phyloP scores from a whole-genome alignment of 2,797 vertebrate species.

The Synanceia verrucosa region DNA sequence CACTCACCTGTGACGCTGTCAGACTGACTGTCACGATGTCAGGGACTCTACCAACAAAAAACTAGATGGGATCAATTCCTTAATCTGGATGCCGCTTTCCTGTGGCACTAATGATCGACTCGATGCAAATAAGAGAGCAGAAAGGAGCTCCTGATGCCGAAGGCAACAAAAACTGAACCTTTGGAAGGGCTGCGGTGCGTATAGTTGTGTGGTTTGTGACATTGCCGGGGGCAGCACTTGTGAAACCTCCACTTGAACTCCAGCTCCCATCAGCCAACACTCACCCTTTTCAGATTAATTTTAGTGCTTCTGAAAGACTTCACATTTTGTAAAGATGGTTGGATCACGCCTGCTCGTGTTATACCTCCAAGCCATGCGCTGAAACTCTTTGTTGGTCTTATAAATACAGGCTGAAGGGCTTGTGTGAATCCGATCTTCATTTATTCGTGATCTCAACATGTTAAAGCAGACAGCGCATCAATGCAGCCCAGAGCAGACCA shows the following conservation, averaged over 20 bases:
- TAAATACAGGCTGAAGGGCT: slow-evolving; percentile 5
- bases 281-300: slow-evolving; percentile 9
- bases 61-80: slow-evolving; percentile 15
- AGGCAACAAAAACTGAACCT: slow-evolving; percentile 13
- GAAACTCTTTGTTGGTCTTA: slow-evolving; percentile 15
- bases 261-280: slow-evolving; percentile 25
- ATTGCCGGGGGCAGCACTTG: slow-evolving; percentile 31
- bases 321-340: slow-evolving; percentile 11
- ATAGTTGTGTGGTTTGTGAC: slow-evolving; percentile 33
- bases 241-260: slow-evolving; percentile 45
- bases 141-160: slow-evolving; percentile 3
- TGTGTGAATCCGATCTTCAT: not conserved
- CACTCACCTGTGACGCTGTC: not conserved
- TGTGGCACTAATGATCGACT: slow-evolving; percentile 44
- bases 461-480: slow-evolving; percentile 46
- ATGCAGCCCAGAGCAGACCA: slow-evolving; percentile 38
- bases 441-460: slow-evolving; percentile 43
- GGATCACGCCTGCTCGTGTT: slow-evolving; percentile 22
- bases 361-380: slow-evolving; percentile 10
- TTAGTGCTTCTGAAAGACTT: slow-evolving; percentile 14
- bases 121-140: slow-evolving; percentile 10
- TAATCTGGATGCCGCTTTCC: slow-evolving; percentile 4
- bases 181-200: slow-evolving; percentile 6
- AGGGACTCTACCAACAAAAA: not conserved
- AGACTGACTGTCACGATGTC: not conserved